A percentile compares a stretch with the other conserved stretches of the same genome.
These are phyloP conservation scores for Petaurus breviceps DNA, from an alignment of 2,113 vertebrate species.

Conservation along the genomic window DNA sequence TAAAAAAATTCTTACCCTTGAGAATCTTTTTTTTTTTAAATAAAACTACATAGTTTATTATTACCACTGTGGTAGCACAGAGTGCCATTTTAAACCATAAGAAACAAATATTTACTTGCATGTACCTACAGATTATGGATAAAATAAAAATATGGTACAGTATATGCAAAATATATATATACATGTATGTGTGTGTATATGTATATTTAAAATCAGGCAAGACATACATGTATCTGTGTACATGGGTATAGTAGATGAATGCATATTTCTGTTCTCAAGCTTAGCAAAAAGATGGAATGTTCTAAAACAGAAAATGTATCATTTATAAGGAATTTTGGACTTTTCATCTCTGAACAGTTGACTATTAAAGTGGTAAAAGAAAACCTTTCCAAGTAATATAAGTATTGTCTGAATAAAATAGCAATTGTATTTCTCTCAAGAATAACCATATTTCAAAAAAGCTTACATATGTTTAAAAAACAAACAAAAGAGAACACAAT, in stretches of 20 bases:
- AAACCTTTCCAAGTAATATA: conserved; percentile 72
- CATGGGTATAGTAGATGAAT: conserved; percentile 63
- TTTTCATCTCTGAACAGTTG: conserved; percentile 55
- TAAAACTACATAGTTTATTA: conserved; percentile 68
- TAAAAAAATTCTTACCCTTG: too few species aligned
- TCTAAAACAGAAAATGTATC: conserved; percentile 63
- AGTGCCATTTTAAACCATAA: conserved; percentile 72
- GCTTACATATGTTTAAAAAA: conserved; percentile 69
- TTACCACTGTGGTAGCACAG: conserved; percentile 80
- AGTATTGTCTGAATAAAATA: conserved; percentile 78
- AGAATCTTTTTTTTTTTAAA: background rate
- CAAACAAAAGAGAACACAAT: conserved; percentile 52
- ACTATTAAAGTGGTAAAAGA: conserved; percentile 67
- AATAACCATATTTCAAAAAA: conserved; percentile 82
- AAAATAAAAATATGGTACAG: conserved; percentile 70
- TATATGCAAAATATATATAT: conserved; percentile 72
- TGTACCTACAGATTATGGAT: conserved; percentile 68
- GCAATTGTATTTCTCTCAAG: conserved; percentile 63
- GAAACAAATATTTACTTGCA: conserved; percentile 62
- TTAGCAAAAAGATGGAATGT: conserved; percentile 72
- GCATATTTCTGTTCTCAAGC: conserved; percentile 45
- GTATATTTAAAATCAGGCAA: background rate
- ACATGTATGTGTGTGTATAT: too few species aligned
- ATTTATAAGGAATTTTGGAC: conserved; percentile 61
- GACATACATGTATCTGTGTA: background rate